Conservation (phyloP, 1,140 invertebrate genomes). For the Coenobita brevimanus region DNA sequence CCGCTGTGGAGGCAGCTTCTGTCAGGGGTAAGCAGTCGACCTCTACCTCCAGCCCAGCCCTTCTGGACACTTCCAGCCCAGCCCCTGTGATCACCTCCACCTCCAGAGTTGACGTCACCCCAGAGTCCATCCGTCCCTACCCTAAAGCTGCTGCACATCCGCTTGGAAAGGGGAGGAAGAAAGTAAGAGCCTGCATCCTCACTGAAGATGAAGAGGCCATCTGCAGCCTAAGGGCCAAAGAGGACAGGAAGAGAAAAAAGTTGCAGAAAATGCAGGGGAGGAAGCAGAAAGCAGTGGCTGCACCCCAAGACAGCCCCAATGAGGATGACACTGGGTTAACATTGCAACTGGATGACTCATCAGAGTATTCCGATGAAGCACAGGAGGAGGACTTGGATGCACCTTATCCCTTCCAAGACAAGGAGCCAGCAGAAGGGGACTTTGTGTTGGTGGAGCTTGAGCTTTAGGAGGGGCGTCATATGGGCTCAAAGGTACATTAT, state of each 20-base stretch:
- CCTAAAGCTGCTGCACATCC: conserved; percentile 3
- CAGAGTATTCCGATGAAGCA: conserved; percentile 15
- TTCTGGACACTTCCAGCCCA: conserved; percentile 5
- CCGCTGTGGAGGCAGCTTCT: background rate
- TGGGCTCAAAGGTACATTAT: conserved; percentile 22
- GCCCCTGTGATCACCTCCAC: background rate
- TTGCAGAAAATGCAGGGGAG: background rate
- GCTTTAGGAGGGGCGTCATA: background rate
- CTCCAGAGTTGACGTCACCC: background rate
- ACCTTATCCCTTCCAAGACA: background rate
- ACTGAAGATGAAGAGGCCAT: conserved; percentile 21
- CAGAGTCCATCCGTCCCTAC: background rate
- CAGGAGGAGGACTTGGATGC: background rate
- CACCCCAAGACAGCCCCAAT: conserved; percentile 4
- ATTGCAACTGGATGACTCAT: conserved; percentile 7
- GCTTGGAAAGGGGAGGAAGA: conserved; percentile 2
- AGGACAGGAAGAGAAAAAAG: background rate
- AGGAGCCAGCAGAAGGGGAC: conserved; percentile 12
- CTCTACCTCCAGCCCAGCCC: background rate
- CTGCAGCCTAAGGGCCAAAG: background rate
- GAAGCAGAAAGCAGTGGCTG: conserved; percentile 1
- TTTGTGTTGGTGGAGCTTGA: conserved; percentile 26
- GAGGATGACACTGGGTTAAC: conserved; percentile 10
- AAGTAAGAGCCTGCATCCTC: conserved; percentile 4
- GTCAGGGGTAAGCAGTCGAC: background rate